Conservation (phyloP, 2,888 invertebrate genomes). For the Theodoxus fluviatilis region DNA sequence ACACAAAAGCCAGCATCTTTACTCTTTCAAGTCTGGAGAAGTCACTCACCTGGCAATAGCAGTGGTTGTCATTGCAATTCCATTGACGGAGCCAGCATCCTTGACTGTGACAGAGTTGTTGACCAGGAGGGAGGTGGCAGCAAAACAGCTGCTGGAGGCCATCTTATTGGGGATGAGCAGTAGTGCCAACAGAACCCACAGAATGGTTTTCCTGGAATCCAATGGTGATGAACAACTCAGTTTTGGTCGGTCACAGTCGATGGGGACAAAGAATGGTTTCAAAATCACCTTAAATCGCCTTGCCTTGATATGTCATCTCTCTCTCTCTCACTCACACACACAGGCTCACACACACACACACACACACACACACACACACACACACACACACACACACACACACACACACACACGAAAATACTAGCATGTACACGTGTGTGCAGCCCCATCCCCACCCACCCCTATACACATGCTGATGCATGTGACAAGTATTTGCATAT, state of each 20-base stretch:
- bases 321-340: not conserved
- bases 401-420: not conserved
- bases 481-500: no score
- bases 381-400: not conserved
- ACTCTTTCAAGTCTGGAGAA: no score
- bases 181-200: conserved; percentile 47
- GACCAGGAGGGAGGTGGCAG: conserved; percentile 50
- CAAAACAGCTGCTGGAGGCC: conserved; percentile 47
- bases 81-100: conserved; percentile 55
- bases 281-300: no score
- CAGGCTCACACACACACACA: not conserved
- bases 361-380: not conserved
- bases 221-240: no score
- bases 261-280: no score
- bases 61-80: conserved; percentile 56
- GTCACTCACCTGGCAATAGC: conserved; percentile 50
- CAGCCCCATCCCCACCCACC: no score
- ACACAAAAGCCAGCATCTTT: no score
- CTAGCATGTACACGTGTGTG: not conserved
- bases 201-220: conserved; percentile 39
- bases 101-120: conserved; percentile 54
- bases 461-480: no score
- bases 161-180: conserved; percentile 43
- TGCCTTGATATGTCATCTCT: no score
- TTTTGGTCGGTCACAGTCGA: no score